Base-by-base conservation (phyloP, 1,140 invertebrate genomes). In the Leptinotarsa undecemlineata region DNA sequence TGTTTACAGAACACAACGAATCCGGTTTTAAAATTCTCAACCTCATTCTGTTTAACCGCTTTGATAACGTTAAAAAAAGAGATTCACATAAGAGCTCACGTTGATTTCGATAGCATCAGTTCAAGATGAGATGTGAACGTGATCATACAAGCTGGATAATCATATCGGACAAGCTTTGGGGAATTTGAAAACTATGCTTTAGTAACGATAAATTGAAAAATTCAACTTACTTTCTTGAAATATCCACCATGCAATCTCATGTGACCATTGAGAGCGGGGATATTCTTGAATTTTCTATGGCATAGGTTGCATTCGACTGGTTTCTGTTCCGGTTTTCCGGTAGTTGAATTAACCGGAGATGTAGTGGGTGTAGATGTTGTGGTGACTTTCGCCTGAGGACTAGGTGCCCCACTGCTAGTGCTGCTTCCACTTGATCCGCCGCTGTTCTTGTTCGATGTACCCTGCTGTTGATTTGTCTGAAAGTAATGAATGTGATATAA, bases 171-270 rank as follows among this genome's bases (percentile, higher is more conserved):
- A 42, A 42, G 6, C 2, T 42, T 42, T 3, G 8, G 8, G 33
- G 2, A 42, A 42, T 42, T 42, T 42, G 33, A 11, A 42, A 11
- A 11, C 33, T 11, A 11, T 11, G 2, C 8, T 42, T 42, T 11
- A 8, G 8, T 42, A 2, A 11, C 33, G 6, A 42, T 8, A 3
- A 42, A 42, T 42, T 8, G 6, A 11, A 42, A 42, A 42, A 75
- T 48, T 75, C 57, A 26, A 71, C n/a, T 33, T 85, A 94, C 94
- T 91, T 97, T 98, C 86, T 98, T 98, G 83, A 97, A 95, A 85
- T 98, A 98, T 71, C 96, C 96, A 17, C 97, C 97, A 86, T 98
- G 96, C 23, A 98, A 88, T 80, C 97, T 88, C 96, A 98, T 98
- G 84, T 99, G 96, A 17, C 97, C 96, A 87, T 98, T 99, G 47